Evolutionary conservation across 1,140 invertebrate genomes (phyloP).

Genomic region (Propsilocerus akamusi): DNA sequence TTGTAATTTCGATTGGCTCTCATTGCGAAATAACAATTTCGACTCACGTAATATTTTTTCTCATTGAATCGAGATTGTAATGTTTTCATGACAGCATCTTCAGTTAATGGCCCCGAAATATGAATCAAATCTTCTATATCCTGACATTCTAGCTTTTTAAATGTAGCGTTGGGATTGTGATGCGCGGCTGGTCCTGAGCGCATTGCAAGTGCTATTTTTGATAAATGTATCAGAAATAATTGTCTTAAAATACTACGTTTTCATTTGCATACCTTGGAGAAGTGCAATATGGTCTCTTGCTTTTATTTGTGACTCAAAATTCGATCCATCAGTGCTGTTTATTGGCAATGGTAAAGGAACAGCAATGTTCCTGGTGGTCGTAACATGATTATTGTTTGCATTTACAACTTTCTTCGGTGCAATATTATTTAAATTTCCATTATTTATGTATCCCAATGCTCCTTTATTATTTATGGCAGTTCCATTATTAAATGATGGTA

Average conservation of each 20-base stretch:
- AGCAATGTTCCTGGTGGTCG: not conserved
- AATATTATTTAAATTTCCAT: constrained; percentile 10
- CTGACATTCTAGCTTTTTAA: constrained; percentile 6
- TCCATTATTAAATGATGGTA: too few species aligned
- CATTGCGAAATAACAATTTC: constrained; percentile 9
- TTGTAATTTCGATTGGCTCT: not conserved
- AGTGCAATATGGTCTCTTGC: too few species aligned
- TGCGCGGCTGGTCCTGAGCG: constrained; percentile 24
- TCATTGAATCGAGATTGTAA: constrained; percentile 73
- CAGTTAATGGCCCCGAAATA: constrained; percentile 74
- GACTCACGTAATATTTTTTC: constrained; percentile 74
- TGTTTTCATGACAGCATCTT: constrained; percentile 80
- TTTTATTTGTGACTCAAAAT: not conserved
- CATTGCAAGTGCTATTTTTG: constrained; percentile 12
- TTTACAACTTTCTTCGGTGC: constrained; percentile 6
- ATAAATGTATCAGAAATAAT: too few species aligned
- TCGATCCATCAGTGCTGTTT: not conserved
- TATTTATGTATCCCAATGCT: too few species aligned
- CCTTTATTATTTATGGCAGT: too few species aligned
- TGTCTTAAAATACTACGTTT: too few species aligned
- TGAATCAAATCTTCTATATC: constrained; percentile 79
- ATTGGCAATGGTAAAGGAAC: not conserved
- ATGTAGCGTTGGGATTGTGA: constrained; percentile 25
- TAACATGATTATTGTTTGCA: not conserved
- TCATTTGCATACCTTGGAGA: too few species aligned